phyloP scores from a whole-genome alignment of 2,888 invertebrate species.

The Cybosia mesomella region DNA sequence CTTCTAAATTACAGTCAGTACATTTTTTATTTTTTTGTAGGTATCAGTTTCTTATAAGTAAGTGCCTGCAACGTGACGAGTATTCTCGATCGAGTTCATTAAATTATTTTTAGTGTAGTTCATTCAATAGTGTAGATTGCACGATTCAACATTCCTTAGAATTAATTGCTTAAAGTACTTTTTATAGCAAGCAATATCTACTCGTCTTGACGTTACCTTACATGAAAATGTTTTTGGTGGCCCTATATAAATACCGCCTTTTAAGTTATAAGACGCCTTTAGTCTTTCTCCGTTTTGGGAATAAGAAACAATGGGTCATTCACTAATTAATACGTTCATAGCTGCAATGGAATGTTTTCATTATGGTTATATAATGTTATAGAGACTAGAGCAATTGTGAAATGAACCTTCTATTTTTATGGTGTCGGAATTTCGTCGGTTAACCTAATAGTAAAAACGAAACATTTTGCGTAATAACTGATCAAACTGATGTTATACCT shows the following conservation, averaged over 20 bases:
- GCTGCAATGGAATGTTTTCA: conserved; percentile 44
- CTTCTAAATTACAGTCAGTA: background rate
- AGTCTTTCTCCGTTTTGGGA: conserved; percentile 38
- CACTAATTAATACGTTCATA: conserved; percentile 49
- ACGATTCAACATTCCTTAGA: background rate
- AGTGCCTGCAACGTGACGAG: background rate
- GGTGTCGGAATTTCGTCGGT: conserved; percentile 22
- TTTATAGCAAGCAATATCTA: background rate
- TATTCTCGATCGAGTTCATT: background rate
- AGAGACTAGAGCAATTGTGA: conserved; percentile 44
- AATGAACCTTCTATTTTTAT: conserved; percentile 30
- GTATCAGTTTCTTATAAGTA: background rate
- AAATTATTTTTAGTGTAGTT: background rate
- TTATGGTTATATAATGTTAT: conserved; percentile 47
- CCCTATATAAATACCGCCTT: background rate
- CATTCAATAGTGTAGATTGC: background rate
- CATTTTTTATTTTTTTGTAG: background rate
- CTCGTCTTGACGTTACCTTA: no score
- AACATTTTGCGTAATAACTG: no score
- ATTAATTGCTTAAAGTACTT: background rate
- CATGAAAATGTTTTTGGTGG: background rate
- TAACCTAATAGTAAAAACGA: background rate
- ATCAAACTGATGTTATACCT: background rate
- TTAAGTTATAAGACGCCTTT: conserved; percentile 35
- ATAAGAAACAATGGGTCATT: conserved; percentile 48